Evolutionary conservation across 2,888 invertebrate genomes (phyloP).

Genomic region (Acanthococcus lagerstroemiae): DNA sequence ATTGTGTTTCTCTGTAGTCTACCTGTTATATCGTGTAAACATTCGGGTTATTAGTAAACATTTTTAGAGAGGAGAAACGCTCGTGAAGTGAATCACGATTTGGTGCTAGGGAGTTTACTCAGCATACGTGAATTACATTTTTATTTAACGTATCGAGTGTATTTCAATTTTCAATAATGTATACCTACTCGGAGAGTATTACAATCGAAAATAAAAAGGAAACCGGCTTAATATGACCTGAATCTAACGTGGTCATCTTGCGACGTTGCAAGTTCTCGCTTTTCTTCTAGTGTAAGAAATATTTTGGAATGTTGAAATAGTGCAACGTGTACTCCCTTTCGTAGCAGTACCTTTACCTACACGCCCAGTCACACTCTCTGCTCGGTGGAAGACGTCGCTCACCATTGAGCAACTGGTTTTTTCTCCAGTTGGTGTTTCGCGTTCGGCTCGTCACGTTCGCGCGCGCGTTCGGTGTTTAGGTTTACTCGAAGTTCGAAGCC

Average conservation of each 20-base stretch:
- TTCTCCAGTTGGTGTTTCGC: background rate
- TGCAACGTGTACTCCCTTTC: slow-evolving; percentile 12
- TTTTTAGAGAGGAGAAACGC: background rate
- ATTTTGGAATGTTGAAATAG: slow-evolving; percentile 26
- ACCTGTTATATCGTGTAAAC: background rate
- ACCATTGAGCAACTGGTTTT: background rate
- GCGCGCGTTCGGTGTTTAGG: background rate
- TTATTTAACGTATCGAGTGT: slow-evolving; percentile 10
- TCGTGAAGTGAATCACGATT: background rate
- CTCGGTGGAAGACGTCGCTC: background rate
- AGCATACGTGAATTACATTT: slow-evolving; percentile 15
- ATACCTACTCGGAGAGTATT: too few species aligned
- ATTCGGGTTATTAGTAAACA: background rate
- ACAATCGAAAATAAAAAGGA: slow-evolving; percentile 5
- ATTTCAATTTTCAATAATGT: too few species aligned
- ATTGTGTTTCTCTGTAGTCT: too few species aligned
- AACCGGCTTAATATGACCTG: slow-evolving; percentile 24
- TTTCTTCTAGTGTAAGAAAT: background rate
- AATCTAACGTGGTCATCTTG: slow-evolving; percentile 26
- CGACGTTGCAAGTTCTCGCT: slow-evolving; percentile 21
- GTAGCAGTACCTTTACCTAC: background rate
- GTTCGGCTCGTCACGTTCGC: background rate
- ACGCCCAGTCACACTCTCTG: too few species aligned
- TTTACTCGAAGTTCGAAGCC: too few species aligned
- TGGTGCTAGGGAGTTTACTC: slow-evolving; percentile 5